Evolutionary conservation across 2,888 invertebrate species (phyloP), one percentile per base, ranked within the genome.

Genomic region (Lathronympha strigana): DNA sequence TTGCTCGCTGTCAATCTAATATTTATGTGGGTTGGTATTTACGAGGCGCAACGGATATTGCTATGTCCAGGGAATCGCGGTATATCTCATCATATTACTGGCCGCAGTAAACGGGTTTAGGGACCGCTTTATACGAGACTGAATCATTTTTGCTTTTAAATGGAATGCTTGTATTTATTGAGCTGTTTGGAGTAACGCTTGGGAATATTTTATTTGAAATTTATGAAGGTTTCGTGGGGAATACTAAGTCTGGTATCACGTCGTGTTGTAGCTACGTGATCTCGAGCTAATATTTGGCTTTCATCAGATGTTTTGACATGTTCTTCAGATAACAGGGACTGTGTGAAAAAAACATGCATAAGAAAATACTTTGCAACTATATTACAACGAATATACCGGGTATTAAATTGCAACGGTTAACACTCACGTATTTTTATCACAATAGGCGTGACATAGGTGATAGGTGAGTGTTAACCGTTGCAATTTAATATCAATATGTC

Each of bases 41-140:
- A 66, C 66, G 66, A 54, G n/a, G 47, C 45, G 66, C 66, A 66
- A 66, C 66, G 66, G 66, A 66, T 66, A 66, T 66, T 66, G 66
- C 66, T 54, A 47, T 61, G 66, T 66, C 66, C 66, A 61, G 66
- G 66, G 66, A 66, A 60, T 54, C 66, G 66, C 53, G 51, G 64
- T 45, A 61, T 66, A 66, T 61, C 61, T 66, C 66, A 66, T 66
- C 66, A 66, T 66, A 66, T 66, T 66, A 66, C 66, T 66, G 66
- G 66, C 60, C 55, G 66, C 62, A 49, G 67, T 67, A 69, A 69
- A 69, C 67, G 69, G 66, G 69, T 69, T 66, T 69, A 58, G 66
- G 67, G 67, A 67, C 15, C 63, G 33, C 21, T 23, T 67, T 63
- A 66, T 66, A 15, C 66, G 51, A 58, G 57, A 68, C 25, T 50